A percentile compares a stretch with the other conserved stretches of the same genome.
These are phyloP conservation scores for Guaruba guarouba DNA, from an alignment of 2,113 vertebrate genomes.

Conservation along the genomic window DNA sequence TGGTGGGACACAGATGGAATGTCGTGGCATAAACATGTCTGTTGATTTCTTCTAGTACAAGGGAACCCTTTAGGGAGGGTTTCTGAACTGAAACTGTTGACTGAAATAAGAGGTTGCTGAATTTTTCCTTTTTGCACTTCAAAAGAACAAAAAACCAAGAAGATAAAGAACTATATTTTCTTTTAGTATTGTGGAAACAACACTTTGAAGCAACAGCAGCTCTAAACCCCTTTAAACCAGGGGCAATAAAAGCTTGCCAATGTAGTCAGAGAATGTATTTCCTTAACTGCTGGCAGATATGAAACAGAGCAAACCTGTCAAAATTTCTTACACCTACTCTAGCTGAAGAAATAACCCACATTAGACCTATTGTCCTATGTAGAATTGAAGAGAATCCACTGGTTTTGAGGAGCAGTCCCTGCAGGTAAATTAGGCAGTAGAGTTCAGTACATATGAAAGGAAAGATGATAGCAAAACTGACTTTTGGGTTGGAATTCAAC, in stretches of 20 bases:
- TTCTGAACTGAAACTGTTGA: neutral
- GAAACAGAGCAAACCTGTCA: neutral
- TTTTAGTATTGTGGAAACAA: neutral
- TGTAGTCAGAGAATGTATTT: neutral
- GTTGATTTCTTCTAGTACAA: neutral
- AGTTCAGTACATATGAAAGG: neutral
- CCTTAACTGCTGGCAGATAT: neutral
- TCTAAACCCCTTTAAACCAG: neutral
- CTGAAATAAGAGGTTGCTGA: neutral
- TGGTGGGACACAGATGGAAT: neutral
- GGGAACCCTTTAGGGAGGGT: neutral
- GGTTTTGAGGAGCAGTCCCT: neutral
- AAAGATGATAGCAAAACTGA: neutral
- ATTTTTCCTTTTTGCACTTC: neutral
- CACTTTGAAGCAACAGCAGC: neutral
- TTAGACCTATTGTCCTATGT: neutral
- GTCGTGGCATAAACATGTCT: fast-evolving
- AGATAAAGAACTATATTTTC: neutral
- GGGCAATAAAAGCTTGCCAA: neutral
- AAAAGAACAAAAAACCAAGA: neutral
- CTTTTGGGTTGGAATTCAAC: neutral
- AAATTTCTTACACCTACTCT: neutral
- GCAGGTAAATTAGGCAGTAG: neutral
- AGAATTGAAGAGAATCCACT: neutral
- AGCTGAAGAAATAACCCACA: neutral